Conservation (phyloP, 2,113 vertebrate species). For the Paramormyrops kingsleyae region DNA sequence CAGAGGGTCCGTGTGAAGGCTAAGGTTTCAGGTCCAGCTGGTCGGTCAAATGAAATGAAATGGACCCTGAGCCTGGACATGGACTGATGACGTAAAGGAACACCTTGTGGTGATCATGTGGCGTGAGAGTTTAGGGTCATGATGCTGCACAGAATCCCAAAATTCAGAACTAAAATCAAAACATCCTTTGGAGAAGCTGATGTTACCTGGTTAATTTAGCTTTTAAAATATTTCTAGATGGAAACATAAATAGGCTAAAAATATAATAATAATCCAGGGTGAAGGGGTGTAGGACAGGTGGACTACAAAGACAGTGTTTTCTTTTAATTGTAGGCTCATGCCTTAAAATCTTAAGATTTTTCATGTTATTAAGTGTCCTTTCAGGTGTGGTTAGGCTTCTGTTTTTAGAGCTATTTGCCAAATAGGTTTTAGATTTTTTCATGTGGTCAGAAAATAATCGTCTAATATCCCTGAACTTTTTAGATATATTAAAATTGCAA, state of each 20-base stretch:
- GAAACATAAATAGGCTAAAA: not conserved
- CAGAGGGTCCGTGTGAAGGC: not conserved
- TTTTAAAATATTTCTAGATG: not conserved
- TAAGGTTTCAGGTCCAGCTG: not conserved
- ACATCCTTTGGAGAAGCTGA: not conserved
- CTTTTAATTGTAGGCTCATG: not conserved
- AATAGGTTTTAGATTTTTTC: not conserved
- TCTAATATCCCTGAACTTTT: no score
- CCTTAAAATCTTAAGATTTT: not conserved
- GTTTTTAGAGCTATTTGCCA: not conserved
- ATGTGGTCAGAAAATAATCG: no score
- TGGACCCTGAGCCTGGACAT: conserved; percentile 16
- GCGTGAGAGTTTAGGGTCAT: not conserved
- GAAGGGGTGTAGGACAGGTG: not conserved
- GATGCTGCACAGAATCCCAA: not conserved
- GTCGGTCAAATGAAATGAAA: not conserved
- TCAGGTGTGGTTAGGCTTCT: not conserved
- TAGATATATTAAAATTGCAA: no score
- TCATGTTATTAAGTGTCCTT: not conserved
- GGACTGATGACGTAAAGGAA: not conserved
- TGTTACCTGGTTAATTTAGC: not conserved
- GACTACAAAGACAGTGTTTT: not conserved
- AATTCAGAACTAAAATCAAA: not conserved
- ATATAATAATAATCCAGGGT: not conserved
- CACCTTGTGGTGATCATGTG: conserved; percentile 12